phyloP scores from a whole-genome alignment of 2,113 vertebrate species.

The Labeo rohita region DNA sequence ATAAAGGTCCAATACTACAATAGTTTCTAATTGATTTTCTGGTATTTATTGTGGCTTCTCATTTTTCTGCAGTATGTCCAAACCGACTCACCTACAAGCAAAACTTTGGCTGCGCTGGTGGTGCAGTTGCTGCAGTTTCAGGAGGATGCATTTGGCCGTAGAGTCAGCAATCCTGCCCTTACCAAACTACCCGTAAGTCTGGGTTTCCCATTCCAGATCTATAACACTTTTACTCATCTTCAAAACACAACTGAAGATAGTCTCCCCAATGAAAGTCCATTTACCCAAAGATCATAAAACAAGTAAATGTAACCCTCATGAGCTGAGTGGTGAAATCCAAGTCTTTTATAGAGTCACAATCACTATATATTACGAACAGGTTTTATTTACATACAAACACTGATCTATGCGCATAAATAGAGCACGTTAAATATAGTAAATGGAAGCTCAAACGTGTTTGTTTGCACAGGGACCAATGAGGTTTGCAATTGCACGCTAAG shows the following conservation, averaged over 20 bases:
- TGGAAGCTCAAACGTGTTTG: background rate
- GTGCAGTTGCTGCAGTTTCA: constrained; percentile 97
- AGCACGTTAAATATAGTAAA: background rate
- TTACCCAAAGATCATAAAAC: no score
- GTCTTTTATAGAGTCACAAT: no score
- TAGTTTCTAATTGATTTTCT: background rate
- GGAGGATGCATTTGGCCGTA: constrained; percentile 96
- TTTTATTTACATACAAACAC: background rate
- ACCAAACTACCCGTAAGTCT: constrained; percentile 94
- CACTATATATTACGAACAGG: no score
- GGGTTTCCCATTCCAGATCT: background rate
- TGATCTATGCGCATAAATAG: background rate
- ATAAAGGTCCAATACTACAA: background rate
- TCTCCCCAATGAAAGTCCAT: background rate
- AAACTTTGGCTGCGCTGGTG: constrained; percentile 90
- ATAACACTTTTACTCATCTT: background rate
- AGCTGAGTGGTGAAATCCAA: background rate
- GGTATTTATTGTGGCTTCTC: background rate
- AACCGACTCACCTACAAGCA: constrained; percentile 94
- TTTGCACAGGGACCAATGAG: background rate
- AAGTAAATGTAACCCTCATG: background rate
- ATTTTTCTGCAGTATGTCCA: constrained; percentile 85
- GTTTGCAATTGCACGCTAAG: background rate
- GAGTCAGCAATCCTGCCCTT: constrained; percentile 96
- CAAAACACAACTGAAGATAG: background rate